Conservation (phyloP, 2,113 vertebrate species). For the Oryzias melastigma region DNA sequence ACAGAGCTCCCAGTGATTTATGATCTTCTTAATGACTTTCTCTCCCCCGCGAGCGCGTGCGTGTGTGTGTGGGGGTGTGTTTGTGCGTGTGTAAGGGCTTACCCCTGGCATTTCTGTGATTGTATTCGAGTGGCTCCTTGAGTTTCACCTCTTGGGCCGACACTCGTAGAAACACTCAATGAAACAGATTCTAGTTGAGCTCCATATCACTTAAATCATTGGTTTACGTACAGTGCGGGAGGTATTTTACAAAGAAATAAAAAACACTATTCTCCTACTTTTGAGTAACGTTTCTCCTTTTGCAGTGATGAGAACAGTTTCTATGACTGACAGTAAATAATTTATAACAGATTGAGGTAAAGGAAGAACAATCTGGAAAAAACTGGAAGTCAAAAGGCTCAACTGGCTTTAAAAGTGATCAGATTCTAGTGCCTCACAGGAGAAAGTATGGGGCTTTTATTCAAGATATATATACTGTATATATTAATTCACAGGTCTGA, state of each 20-base stretch:
- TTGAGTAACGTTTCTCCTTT: neutral
- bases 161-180: slow-evolving; percentile 37
- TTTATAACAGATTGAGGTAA: neutral
- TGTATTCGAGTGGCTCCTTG: slow-evolving; percentile 52
- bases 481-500: too few species aligned
- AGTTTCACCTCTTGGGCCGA: slow-evolving; percentile 57
- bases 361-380: neutral
- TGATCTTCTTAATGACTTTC: slow-evolving; percentile 67
- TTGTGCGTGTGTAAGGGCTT: slow-evolving; percentile 38
- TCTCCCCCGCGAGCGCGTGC: slow-evolving; percentile 31
- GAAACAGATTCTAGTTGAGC: slow-evolving; percentile 17
- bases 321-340: neutral
- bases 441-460: too few species aligned
- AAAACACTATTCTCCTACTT: slow-evolving; percentile 1
- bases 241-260: slow-evolving; percentile 22
- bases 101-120: slow-evolving; percentile 53
- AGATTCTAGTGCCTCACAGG: too few species aligned
- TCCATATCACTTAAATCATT: slow-evolving; percentile 7
- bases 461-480: too few species aligned
- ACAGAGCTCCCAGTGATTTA: slow-evolving; percentile 67
- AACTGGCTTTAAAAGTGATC: neutral
- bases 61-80: slow-evolving; percentile 22
- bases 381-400: neutral
- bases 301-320: neutral
- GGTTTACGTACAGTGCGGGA: slow-evolving; percentile 3